Conservation (phyloP, 53 echinoderm and acorn worm species). For the Temnopleurus reevesii region DNA sequence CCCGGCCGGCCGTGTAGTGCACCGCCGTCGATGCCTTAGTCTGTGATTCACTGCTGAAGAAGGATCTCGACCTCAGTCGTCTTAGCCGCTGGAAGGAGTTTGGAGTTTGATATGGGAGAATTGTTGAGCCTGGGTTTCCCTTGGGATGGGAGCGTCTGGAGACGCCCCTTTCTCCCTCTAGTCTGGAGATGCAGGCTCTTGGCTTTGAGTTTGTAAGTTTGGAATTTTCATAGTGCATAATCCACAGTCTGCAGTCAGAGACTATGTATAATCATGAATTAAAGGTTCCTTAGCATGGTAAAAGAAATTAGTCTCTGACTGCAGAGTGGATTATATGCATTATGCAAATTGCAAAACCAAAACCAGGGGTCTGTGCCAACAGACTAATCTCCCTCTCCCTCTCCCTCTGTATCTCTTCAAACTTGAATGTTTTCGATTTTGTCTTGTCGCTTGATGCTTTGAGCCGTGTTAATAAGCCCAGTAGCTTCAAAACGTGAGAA, state of each 20-base stretch:
- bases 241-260: no score
- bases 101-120: constrained; percentile 38
- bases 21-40: neutral
- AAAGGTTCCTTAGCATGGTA: no score
- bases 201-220: no score
- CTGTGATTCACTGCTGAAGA: constrained; percentile 34
- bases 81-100: constrained; percentile 19
- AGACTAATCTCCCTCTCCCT: no score
- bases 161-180: neutral
- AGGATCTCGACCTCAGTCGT: neutral
- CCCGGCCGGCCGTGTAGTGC: no score
- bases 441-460: neutral
- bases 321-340: no score
- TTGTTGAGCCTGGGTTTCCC: constrained; percentile 7
- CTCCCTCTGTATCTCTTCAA: neutral
- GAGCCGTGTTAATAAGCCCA: constrained; percentile 1
- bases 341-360: no score
- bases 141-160: neutral
- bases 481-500: neutral
- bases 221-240: no score
- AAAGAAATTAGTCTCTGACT: no score
- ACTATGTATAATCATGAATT: no score
- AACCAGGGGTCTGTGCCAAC: no score
- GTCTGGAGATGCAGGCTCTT: no score
- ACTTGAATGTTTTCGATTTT: constrained; percentile 7